Conservation (phyloP, 2,888 invertebrate genomes). For the Pristionchus maxplancki region DNA sequence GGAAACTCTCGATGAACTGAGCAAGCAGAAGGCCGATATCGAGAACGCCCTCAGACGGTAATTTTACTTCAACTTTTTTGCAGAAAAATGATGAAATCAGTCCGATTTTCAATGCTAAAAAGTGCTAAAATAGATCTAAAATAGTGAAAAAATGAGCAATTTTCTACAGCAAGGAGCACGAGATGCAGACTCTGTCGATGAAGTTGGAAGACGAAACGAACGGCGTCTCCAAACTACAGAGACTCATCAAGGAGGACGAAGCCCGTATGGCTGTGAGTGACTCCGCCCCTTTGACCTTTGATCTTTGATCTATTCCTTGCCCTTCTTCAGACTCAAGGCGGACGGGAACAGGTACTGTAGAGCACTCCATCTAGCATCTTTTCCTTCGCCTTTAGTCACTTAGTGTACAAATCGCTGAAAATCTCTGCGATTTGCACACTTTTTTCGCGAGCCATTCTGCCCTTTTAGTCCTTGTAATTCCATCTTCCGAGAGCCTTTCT, state of each 20-base stretch:
- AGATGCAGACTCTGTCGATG: slow-evolving; percentile 94
- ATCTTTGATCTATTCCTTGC: slow-evolving; percentile 30
- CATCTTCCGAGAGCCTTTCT: neutral
- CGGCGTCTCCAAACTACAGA: slow-evolving; percentile 95
- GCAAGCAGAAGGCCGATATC: slow-evolving; percentile 75
- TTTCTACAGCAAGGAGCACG: slow-evolving; percentile 86
- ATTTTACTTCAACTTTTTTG: neutral
- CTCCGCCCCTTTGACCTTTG: slow-evolving; percentile 29
- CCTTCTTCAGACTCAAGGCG: slow-evolving; percentile 17
- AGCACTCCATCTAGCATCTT: neutral
- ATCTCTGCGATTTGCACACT: no score
- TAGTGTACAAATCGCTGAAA: no score
- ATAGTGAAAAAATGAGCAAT: no score
- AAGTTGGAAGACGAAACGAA: slow-evolving; percentile 99
- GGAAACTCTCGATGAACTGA: slow-evolving; percentile 75
- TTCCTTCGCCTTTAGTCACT: slow-evolving; percentile 3
- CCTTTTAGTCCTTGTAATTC: neutral
- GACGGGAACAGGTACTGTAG: slow-evolving; percentile 11
- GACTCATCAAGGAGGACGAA: slow-evolving; percentile 98
- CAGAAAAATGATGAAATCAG: no score
- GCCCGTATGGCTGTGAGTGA: slow-evolving; percentile 60
- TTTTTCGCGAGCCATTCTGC: neutral
- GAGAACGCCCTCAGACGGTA: slow-evolving; percentile 77
- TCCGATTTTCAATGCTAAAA: neutral
- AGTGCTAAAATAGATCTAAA: neutral